Conservation (phyloP, 2,113 vertebrate species). For the Anhinga anhinga region DNA sequence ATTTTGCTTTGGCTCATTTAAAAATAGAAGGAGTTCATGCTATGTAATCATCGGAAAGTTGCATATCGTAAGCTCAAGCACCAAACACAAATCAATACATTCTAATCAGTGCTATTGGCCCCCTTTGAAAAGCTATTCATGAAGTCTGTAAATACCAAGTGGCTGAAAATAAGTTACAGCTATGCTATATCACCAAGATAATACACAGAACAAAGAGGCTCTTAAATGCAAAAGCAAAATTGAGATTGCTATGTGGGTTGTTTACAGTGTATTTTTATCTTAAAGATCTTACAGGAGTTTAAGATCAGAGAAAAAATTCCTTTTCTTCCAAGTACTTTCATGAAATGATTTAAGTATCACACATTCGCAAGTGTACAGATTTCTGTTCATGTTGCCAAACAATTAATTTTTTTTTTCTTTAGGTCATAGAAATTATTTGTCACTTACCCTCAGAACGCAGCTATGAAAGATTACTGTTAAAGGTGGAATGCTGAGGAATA, state of each 20-base stretch:
- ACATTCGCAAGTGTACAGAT: not conserved
- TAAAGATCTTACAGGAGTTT: not conserved
- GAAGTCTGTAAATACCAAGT: not conserved
- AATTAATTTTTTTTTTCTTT: not conserved
- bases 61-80: not conserved
- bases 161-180: not conserved
- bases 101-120: not conserved
- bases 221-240: not conserved
- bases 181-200: not conserved
- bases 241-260: not conserved
- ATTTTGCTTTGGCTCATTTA: not conserved
- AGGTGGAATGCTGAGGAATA: not conserved
- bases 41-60: not conserved
- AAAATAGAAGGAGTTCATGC: not conserved
- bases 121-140: not conserved
- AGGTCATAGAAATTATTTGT: not conserved
- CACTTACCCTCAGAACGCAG: not conserved
- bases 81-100: not conserved
- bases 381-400: not conserved
- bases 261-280: not conserved
- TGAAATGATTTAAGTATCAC: not conserved
- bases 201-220: not conserved
- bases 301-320: not conserved
- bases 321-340: not conserved
- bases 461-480: not conserved